Percentiles rank a stretch among this genome's conserved stretches.
These are phyloP conservation scores for Drosophila limbata DNA, from an alignment of 2,888 invertebrate species.

Conservation along the genomic window DNA sequence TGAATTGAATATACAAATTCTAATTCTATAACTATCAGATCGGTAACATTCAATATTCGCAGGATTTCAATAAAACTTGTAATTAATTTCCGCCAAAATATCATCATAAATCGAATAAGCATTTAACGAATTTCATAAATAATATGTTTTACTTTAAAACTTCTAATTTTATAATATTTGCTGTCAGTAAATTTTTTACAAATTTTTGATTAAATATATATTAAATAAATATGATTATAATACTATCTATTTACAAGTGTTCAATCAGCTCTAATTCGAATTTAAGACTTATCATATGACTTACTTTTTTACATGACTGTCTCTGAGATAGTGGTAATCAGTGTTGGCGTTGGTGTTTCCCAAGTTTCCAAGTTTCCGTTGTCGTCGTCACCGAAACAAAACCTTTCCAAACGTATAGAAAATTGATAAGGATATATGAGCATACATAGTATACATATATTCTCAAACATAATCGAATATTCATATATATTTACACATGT, in stretches of 20 bases:
- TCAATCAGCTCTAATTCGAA: slow-evolving; percentile 1
- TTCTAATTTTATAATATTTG: no score
- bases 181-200: not conserved
- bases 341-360: slow-evolving; percentile 60
- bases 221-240: not conserved
- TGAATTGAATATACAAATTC: no score
- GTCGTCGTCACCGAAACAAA: slow-evolving; percentile 60
- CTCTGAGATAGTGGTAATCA: slow-evolving; percentile 72
- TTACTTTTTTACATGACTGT: slow-evolving; percentile 31
- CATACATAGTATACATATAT: slow-evolving; percentile 17
- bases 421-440: slow-evolving; percentile 76
- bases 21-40: no score
- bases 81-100: no score
- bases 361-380: slow-evolving; percentile 59
- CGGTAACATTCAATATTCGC: no score
- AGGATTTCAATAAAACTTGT: no score
- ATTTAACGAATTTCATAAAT: no score
- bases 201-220: no score
- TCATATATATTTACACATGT: slow-evolving; percentile 7
- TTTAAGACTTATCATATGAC: not conserved
- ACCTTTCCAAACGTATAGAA: slow-evolving; percentile 62
- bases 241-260: not conserved
- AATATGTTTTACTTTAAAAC: no score
- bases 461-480: slow-evolving; percentile 26
- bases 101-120: no score